phyloP scores from a whole-genome alignment of 2,797 vertebrate species.

The Serranus cabrilla region DNA sequence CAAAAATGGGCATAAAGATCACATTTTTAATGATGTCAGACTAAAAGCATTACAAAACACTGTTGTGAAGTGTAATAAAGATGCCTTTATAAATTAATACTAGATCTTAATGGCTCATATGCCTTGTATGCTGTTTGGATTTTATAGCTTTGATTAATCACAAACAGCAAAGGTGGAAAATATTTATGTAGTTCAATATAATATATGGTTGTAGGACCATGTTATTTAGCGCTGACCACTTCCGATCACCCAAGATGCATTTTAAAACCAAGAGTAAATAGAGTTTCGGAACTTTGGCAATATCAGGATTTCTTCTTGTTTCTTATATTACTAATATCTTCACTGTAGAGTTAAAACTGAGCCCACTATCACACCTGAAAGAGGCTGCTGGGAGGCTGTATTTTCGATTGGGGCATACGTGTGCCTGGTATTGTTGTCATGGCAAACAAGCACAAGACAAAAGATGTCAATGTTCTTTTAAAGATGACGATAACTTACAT shows the following conservation, averaged over 20 bases:
- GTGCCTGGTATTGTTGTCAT: neutral
- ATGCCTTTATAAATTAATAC: conserved; percentile 1
- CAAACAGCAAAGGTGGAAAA: conserved; percentile 5
- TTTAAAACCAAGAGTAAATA: no score
- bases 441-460: conserved; percentile 1
- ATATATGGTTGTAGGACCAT: no score
- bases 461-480: conserved; percentile 12
- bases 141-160: conserved; percentile 20
- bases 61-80: conserved; percentile 25
- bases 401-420: neutral
- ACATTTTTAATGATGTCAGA: conserved; percentile 19
- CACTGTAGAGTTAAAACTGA: no score
- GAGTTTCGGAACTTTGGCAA: no score
- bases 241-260: no score
- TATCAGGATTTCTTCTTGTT: no score
- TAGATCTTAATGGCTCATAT: neutral
- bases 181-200: neutral
- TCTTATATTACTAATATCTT: no score
- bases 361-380: no score
- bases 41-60: conserved; percentile 29
- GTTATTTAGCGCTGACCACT: no score
- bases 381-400: no score
- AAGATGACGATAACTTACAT: conserved; percentile 15
- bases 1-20: conserved; percentile 25
- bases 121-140: neutral